Conservation (phyloP, 2,888 invertebrate genomes). For the Zele albiditarsus region DNA sequence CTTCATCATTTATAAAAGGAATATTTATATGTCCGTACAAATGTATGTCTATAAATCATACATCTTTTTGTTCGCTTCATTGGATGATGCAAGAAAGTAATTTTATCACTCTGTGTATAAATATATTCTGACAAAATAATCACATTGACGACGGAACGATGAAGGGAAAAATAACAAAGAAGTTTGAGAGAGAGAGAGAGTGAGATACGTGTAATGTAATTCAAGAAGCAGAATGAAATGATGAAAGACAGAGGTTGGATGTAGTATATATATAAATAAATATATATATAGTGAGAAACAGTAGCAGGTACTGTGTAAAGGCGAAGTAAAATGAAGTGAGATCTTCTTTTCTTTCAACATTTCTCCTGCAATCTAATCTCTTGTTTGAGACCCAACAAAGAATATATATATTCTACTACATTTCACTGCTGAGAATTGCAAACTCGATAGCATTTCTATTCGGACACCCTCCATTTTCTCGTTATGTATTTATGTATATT, state of each 20-base stretch:
- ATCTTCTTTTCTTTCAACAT: constrained; percentile 14
- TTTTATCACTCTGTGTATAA: constrained; percentile 16
- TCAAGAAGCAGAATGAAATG: background rate
- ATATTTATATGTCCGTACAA: background rate
- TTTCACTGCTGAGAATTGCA: constrained; percentile 32
- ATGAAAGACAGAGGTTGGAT: background rate
- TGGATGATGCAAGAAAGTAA: constrained; percentile 16
- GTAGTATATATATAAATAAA: no score
- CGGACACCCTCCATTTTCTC: constrained; percentile 23
- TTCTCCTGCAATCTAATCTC: constrained; percentile 38
- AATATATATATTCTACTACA: constrained; percentile 12
- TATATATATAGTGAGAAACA: background rate
- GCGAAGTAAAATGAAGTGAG: background rate
- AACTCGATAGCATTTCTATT: constrained; percentile 44
- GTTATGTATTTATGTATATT: constrained; percentile 4
- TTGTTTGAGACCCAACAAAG: constrained; percentile 27
- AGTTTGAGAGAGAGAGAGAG: background rate
- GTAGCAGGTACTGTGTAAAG: background rate
- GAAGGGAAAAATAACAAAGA: background rate
- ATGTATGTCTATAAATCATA: no score
- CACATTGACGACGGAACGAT: constrained; percentile 38
- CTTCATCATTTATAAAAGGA: background rate
- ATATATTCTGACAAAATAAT: constrained; percentile 33
- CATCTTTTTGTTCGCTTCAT: constrained; percentile 9
- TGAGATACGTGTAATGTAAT: background rate